Base-by-base conservation (phyloP, 2,113 vertebrate genomes). In the Struthio camelus region DNA sequence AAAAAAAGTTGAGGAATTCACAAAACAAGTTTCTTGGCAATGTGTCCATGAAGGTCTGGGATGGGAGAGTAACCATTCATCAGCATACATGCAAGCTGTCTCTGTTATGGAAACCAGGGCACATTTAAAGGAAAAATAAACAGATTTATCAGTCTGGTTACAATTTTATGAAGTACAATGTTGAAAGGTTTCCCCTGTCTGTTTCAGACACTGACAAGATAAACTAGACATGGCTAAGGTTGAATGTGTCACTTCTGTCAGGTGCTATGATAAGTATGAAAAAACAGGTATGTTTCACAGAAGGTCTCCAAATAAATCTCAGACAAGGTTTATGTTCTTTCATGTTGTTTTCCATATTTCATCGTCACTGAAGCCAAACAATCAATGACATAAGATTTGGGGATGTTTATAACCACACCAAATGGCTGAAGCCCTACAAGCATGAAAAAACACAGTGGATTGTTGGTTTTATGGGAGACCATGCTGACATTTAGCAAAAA, bases 101-200 rank as follows among this genome's bases (percentile, higher is more conserved):
- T 94, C 67, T 90, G 79, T 97, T 97, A 95, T 77, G 91, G 95
- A 97, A 97, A 94, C 90, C 94, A 96, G 93, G 90, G 82, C 56
- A 94, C 17, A n/a, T 72, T 96, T 67, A 65, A 64, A 95, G 92
- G 84, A 95, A 98, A 97, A 96, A 97, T 96, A 97, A 96, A 97
- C 62, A 95, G 85, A 97, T 98, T 95, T 97, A 98, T 98, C 97
- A 98, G 91, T 93, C 96, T 97, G 76, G 89, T 81, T 87, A 88
- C 75, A 96, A 89, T 97, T 97, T 97, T 93, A 93, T 87, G 70
- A 97, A 96, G 93, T 79, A 97, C 64, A 95, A 69, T 25, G 13
- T 89, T 97, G 91, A 98, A 97, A 97, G 90, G 50, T 94, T 96
- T 97, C 76, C 80, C 92, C 80, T 97, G 67, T 96, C 97, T 96